Evolutionary conservation across 2,113 vertebrate genomes (phyloP).

Genomic region (Psilopogon haemacephalus): DNA sequence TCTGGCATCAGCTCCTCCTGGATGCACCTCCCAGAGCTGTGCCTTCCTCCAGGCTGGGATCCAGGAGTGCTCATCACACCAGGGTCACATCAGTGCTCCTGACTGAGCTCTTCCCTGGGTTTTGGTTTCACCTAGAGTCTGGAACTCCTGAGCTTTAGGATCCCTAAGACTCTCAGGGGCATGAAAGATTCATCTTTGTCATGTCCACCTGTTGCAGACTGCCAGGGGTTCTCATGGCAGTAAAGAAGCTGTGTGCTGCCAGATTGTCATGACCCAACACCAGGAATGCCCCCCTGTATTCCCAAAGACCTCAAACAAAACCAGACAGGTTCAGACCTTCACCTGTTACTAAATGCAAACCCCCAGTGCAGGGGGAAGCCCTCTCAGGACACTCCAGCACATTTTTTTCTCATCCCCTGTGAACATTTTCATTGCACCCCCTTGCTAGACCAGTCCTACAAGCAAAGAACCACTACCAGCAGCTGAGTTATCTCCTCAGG

Average conservation of each 20-base stretch:
- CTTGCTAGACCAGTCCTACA: neutral
- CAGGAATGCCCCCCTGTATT: neutral
- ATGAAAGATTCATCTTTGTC: neutral
- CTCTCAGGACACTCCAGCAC: neutral
- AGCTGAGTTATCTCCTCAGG: neutral
- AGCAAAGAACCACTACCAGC: neutral
- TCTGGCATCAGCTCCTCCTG: neutral
- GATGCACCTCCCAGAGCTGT: accelerated
- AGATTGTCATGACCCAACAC: accelerated
- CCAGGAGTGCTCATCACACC: neutral
- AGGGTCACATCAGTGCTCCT: neutral
- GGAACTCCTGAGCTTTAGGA: neutral
- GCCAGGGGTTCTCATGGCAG: neutral
- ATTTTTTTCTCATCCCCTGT: neutral
- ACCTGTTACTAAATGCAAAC: neutral
- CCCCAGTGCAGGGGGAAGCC: neutral
- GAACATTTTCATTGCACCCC: neutral
- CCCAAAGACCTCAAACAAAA: neutral
- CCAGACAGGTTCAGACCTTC: neutral
- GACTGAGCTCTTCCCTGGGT: neutral
- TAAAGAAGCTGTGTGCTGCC: neutral
- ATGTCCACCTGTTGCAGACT: neutral
- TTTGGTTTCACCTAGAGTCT: neutral
- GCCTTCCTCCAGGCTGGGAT: neutral
- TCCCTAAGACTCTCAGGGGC: accelerated